Percentiles rank a stretch among this genome's conserved stretches.
These are phyloP conservation scores for Neomorphus geoffroyi DNA, from an alignment of 2,797 vertebrate species.

Conservation along the genomic window DNA sequence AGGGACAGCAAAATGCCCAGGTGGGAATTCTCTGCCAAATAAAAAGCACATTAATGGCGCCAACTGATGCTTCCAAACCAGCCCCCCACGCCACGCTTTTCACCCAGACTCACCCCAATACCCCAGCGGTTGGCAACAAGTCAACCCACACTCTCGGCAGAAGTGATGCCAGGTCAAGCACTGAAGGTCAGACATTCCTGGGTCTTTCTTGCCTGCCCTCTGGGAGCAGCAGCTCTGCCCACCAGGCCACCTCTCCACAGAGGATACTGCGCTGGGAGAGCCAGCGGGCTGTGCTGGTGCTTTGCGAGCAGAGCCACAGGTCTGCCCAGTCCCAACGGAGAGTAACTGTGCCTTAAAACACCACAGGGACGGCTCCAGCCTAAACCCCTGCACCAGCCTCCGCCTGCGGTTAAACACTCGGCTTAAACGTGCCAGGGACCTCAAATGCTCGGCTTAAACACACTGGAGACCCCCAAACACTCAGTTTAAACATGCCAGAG, in stretches of 20 bases:
- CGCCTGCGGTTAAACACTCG: rapidly evolving
- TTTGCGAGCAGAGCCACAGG: not conserved
- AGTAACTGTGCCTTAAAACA: not conserved
- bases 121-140: rapidly evolving
- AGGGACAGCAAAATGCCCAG: not conserved
- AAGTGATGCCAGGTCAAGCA: not conserved
- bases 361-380: not conserved
- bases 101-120: not conserved
- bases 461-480: no score
- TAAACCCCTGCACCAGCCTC: not conserved
- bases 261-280: not conserved
- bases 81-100: not conserved
- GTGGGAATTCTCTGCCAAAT: not conserved
- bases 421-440: rapidly evolving
- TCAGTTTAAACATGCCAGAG: no score
- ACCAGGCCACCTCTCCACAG: not conserved
- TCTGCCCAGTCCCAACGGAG: not conserved
- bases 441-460: no score
- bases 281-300: rapidly evolving
- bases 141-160: not conserved
- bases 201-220: not conserved
- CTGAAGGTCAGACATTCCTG: not conserved
- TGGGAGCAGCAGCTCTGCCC: not conserved
- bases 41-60: not conserved
- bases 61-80: not conserved